Percentiles rank a stretch among this genome's conserved stretches.
Conservation (phyloP, 1,140 invertebrate genomes). For the Semibalanus balanoides region DNA sequence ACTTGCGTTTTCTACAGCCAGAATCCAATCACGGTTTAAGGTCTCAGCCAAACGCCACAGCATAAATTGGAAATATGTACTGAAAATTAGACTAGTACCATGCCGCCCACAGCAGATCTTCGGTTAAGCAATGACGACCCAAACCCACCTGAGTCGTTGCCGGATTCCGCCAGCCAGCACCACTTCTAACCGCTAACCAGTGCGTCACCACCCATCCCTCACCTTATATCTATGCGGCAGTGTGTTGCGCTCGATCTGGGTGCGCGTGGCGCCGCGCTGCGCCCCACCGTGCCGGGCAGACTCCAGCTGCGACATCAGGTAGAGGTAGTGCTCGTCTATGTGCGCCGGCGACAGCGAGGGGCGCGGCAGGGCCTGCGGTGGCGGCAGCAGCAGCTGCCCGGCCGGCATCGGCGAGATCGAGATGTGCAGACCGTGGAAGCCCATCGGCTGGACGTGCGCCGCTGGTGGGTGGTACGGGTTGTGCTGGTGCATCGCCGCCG, state of each 20-base stretch:
- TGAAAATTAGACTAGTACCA: too few species aligned
- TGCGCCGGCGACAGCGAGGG: conserved; percentile 36
- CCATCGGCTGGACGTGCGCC: not conserved
- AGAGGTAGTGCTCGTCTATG: conserved; percentile 34
- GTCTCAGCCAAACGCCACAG: too few species aligned
- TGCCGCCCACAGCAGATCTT: too few species aligned
- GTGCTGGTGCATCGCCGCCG: too few species aligned
- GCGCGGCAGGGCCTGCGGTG: too few species aligned
- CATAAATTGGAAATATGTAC: too few species aligned
- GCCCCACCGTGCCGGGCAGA: conserved; percentile 38
- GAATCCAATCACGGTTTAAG: too few species aligned
- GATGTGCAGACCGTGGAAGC: conserved; percentile 7
- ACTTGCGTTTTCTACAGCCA: too few species aligned
- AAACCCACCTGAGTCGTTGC: too few species aligned
- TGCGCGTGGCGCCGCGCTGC: conserved; percentile 51
- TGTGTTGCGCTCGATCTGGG: conserved; percentile 66
- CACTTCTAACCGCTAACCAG: too few species aligned
- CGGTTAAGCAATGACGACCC: too few species aligned
- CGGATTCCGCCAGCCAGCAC: too few species aligned
- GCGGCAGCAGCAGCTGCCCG: not conserved
- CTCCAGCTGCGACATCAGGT: conserved; percentile 35
- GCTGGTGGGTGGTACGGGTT: not conserved
- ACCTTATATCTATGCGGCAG: conserved; percentile 72
- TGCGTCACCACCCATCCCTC: conserved; percentile 23
- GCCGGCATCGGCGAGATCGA: conserved; percentile 11